These are phyloP conservation scores for Drosophila arizonae DNA, from an alignment of 1,140 invertebrate species.

Conservation along the genomic window DNA sequence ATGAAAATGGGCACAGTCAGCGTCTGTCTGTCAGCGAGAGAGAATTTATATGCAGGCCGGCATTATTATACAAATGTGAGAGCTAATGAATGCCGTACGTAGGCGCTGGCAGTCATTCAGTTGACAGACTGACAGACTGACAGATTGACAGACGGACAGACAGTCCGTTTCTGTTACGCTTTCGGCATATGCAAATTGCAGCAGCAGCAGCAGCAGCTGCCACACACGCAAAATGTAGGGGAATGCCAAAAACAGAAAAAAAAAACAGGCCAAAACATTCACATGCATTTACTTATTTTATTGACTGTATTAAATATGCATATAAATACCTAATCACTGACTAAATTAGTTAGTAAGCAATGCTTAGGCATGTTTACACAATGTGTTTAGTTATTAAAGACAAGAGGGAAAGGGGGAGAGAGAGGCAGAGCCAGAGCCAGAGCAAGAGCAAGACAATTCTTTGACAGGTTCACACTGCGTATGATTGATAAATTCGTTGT, in stretches of 20 bases:
- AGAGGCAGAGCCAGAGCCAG: background rate
- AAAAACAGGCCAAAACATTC: conserved; percentile 1
- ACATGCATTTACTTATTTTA: conserved; percentile 51
- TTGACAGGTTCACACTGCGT: conserved; percentile 66
- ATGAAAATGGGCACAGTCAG: conserved; percentile 52
- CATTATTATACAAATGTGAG: conserved; percentile 50
- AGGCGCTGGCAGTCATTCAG: conserved; percentile 64
- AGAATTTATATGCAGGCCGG: conserved; percentile 39
- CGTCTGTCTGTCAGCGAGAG: conserved; percentile 36
- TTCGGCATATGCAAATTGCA: conserved; percentile 70
- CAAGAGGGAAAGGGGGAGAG: background rate
- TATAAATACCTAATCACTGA: conserved; percentile 39
- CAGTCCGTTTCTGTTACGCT: conserved; percentile 35
- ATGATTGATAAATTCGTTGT: conserved; percentile 74
- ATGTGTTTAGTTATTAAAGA: no score
- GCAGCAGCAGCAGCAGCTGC: conserved; percentile 37
- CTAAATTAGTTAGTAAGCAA: conserved; percentile 30
- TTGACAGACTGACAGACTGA: conserved; percentile 62
- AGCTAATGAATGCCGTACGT: conserved; percentile 75
- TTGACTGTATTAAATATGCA: conserved; percentile 36
- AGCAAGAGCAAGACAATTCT: background rate
- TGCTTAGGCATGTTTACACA: background rate
- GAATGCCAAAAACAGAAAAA: background rate
- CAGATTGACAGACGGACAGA: conserved; percentile 43
- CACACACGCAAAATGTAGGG: conserved; percentile 5